phyloP scores from a whole-genome alignment of 2,888 invertebrate species.

The Drosophila quasianomalipes region DNA sequence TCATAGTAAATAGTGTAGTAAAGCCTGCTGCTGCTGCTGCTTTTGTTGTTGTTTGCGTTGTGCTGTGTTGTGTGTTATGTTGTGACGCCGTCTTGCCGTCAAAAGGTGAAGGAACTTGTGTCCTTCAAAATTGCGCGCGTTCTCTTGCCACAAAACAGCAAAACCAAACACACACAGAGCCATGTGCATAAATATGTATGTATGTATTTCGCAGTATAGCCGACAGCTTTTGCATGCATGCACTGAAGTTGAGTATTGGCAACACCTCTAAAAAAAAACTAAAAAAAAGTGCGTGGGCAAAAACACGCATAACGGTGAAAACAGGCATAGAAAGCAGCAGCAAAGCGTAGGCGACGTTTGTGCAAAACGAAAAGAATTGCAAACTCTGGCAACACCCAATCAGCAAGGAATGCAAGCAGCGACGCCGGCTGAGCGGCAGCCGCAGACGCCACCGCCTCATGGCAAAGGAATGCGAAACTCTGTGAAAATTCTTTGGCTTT shows the following conservation, averaged over 20 bases:
- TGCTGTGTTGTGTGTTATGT: slow-evolving; percentile 30
- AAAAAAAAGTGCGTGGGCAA: slow-evolving; percentile 48
- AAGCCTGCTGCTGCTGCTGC: slow-evolving; percentile 31
- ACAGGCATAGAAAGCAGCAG: slow-evolving; percentile 58
- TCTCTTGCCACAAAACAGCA: slow-evolving; percentile 32
- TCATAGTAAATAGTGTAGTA: slow-evolving; percentile 77
- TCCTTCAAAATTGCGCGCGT: slow-evolving; percentile 77
- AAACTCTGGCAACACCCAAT: slow-evolving; percentile 39
- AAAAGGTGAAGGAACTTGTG: slow-evolving; percentile 77
- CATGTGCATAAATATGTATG: neutral
- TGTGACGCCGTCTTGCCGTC: slow-evolving; percentile 48
- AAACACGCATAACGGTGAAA: slow-evolving; percentile 51
- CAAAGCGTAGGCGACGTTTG: slow-evolving; percentile 46
- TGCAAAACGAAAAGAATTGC: slow-evolving; percentile 18
- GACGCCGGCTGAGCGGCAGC: slow-evolving; percentile 2
- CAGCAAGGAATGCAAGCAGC: slow-evolving; percentile 32
- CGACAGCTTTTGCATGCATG: slow-evolving; percentile 3
- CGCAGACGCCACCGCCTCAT: slow-evolving; percentile 40
- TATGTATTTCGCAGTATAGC: slow-evolving; percentile 25
- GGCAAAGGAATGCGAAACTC: slow-evolving; percentile 65
- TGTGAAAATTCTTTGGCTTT: slow-evolving; percentile 63
- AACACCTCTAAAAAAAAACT: neutral
- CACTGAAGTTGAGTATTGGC: slow-evolving; percentile 27
- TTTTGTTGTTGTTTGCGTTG: slow-evolving; percentile 32
- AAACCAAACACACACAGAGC: slow-evolving; percentile 3